These are phyloP conservation scores for Marmota monax DNA, from an alignment of 2,113 vertebrate genomes.

Conservation along the genomic window DNA sequence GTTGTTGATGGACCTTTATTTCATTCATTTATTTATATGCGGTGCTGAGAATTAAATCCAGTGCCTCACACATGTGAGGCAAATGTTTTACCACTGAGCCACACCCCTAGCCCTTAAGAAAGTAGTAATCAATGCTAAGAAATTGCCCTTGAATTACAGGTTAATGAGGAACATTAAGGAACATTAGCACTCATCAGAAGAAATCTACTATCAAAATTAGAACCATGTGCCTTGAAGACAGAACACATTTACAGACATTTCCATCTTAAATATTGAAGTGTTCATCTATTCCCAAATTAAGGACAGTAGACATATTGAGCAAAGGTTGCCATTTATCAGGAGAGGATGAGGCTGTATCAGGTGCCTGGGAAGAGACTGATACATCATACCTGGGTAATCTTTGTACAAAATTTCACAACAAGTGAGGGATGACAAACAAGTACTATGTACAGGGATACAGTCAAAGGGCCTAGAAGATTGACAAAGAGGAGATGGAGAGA, in stretches of 20 bases:
- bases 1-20: no score
- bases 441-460: accelerated
- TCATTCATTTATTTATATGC: no score
- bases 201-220: not conserved
- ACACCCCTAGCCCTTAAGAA: not conserved
- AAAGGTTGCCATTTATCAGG: not conserved
- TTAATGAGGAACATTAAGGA: not conserved
- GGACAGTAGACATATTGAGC: not conserved
- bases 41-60: no score
- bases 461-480: not conserved
- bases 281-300: not conserved
- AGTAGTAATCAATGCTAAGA: not conserved
- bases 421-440: not conserved
- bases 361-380: not conserved
- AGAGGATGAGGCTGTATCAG: not conserved
- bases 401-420: not conserved
- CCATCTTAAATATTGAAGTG: not conserved
- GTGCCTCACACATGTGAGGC: no score
- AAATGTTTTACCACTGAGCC: no score
- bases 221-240: not conserved
- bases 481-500: accelerated
- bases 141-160: not conserved
- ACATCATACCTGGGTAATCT: not conserved
- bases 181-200: not conserved
- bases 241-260: not conserved